Percentiles rank a stretch among this genome's conserved stretches.
Conservation (phyloP, 2,113 vertebrate genomes). For the Parotia lawesii region DNA sequence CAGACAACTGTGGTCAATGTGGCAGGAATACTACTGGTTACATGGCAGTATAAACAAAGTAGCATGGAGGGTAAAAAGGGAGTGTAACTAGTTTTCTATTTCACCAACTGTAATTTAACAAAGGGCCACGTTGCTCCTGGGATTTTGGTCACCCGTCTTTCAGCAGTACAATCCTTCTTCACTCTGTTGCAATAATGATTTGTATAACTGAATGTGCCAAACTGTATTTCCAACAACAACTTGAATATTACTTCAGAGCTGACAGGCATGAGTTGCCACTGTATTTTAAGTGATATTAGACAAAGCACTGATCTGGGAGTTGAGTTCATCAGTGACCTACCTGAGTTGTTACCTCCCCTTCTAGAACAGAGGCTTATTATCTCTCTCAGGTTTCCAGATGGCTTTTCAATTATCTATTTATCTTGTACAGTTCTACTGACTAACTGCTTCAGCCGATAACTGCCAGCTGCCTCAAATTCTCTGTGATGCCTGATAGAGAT, state of each 20-base stretch:
- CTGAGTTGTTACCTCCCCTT: background rate
- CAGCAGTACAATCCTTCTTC: background rate
- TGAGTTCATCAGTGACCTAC: background rate
- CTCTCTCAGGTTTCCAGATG: constrained; percentile 17
- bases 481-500: constrained; percentile 13
- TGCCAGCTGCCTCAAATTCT: constrained; percentile 29
- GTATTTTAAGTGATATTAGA: background rate
- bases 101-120: background rate
- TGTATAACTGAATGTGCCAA: background rate
- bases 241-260: background rate
- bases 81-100: background rate
- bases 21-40: background rate
- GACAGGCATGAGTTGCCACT: background rate
- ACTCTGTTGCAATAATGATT: background rate
- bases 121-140: background rate
- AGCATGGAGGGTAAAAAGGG: background rate
- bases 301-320: background rate
- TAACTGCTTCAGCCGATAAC: constrained; percentile 30
- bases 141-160: background rate
- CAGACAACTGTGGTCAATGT: accelerated
- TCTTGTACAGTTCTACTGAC: constrained; percentile 8
- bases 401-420: constrained; percentile 47
- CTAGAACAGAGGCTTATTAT: constrained; percentile 7
- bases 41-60: background rate
- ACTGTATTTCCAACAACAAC: background rate